Percentiles rank a stretch among this genome's conserved stretches.
Conservation (phyloP, 2,113 vertebrate species). For the Pseudorasbora parva region DNA sequence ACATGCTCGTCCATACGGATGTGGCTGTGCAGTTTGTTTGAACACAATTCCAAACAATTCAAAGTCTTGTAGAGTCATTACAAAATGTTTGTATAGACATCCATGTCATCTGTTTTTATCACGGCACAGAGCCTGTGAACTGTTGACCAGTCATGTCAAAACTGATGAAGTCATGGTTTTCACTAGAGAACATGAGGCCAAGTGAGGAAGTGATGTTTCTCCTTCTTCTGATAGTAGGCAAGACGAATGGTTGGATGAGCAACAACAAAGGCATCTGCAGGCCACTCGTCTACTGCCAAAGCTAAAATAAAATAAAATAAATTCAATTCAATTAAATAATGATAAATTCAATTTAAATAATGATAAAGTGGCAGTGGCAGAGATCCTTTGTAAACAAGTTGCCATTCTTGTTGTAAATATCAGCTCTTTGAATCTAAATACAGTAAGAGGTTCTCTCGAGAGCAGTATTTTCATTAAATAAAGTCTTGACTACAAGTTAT, state of each 20-base stretch:
- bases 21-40: neutral
- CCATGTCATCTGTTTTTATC: conserved; percentile 33
- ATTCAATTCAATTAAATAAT: neutral
- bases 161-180: conserved; percentile 38
- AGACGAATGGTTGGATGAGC: conserved; percentile 44
- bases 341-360: neutral
- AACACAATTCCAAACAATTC: conserved; percentile 10
- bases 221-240: neutral
- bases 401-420: neutral
- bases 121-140: conserved; percentile 28
- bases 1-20: neutral
- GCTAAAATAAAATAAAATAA: conserved; percentile 27
- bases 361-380: conserved; percentile 17
- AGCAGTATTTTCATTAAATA: neutral
- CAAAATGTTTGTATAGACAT: conserved; percentile 16
- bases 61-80: neutral
- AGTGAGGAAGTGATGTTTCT: conserved; percentile 16
- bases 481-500: neutral
- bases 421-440: neutral
- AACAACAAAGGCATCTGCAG: conserved; percentile 42
- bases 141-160: conserved; percentile 44
- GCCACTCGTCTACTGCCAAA: conserved; percentile 8
- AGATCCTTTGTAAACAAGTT: neutral
- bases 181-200: neutral
- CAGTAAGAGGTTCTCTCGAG: neutral